Base-by-base conservation (phyloP, 2,888 invertebrate species). In the Eutolmus rufibarbis region DNA sequence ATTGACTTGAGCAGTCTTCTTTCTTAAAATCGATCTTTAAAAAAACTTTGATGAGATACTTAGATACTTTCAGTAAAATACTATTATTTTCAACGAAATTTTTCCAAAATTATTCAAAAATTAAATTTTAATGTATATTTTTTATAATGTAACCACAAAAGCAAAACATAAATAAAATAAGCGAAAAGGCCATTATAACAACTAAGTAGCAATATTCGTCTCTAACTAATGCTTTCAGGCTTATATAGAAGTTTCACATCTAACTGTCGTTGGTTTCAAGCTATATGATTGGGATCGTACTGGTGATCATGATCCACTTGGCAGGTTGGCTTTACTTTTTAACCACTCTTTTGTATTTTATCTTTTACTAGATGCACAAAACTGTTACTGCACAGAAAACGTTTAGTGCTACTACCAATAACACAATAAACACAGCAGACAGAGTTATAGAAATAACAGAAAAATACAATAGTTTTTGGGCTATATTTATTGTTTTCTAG, bases 281-380 rank as follows among this genome's bases (percentile, higher is more conserved):
- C 95, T 98, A 91, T 97, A 94, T 95, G 98, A 98, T 95, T 97
- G 97, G 95, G 98, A 98, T 94, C 96, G 96, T 91, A 96, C 97
- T 90, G 96, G 96, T 92, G 95, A 96, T 92, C 98, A 98, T 94
- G 98, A 98, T 94, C 95, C 96, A 91, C 95, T 98, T 91, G 98
- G 98, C 95, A 97, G 97, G 97, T 97, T 94, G 93, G 94, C 93
- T 89, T 88, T n/a, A 51, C 9, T 86, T 76, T 76, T 76, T 86
- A 51, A 51, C 37, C 37, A 78, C 40, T 31, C 19, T 66, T 46
- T 79, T 79, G 14, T 76, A 76, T 43, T 76, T 51, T 56, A 7
- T 78, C 37, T 57, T 89, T 46, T 88, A 76, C 16, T 37, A 76
- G 28, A 16, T 37, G 66, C 66, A 66, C 66, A 87, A 9, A 86